Conservation (phyloP, 2,113 vertebrate species). For the Columbina picui region DNA sequence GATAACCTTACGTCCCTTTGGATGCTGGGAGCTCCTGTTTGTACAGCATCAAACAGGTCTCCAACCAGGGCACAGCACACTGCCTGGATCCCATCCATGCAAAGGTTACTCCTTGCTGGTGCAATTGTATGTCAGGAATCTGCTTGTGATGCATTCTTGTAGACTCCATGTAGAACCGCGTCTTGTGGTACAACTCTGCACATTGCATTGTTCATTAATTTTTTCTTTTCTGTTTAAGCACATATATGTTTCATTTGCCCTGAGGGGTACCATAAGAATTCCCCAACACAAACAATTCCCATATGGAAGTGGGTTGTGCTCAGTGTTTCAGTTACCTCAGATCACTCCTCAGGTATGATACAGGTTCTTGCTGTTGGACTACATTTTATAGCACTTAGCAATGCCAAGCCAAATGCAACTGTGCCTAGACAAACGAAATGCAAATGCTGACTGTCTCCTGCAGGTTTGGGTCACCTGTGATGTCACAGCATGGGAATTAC, state of each 20-base stretch:
- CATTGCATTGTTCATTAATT: not conserved
- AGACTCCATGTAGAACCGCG: not conserved
- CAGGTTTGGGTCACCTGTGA: not conserved
- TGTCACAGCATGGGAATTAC: not conserved
- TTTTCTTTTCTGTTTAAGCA: not conserved
- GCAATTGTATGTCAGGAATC: not conserved
- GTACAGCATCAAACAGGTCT: not conserved
- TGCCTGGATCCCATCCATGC: fast-evolving
- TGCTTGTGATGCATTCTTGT: not conserved
- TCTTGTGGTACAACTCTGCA: not conserved
- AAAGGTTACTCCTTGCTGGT: not conserved
- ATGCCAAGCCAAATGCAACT: not conserved
- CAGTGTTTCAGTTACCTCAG: not conserved
- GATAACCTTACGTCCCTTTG: not conserved
- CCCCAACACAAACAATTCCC: not conserved
- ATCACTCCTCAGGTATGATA: not conserved
- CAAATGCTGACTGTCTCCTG: not conserved
- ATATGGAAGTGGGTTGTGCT: not conserved
- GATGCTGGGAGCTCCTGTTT: not conserved
- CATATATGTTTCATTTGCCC: not conserved
- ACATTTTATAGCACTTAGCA: not conserved
- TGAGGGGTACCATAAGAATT: not conserved
- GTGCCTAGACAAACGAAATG: not conserved
- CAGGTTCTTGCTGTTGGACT: not conserved
- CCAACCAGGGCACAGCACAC: not conserved